Conservation (phyloP, 2,888 invertebrate genomes). For the Acanthosepion esculentum region DNA sequence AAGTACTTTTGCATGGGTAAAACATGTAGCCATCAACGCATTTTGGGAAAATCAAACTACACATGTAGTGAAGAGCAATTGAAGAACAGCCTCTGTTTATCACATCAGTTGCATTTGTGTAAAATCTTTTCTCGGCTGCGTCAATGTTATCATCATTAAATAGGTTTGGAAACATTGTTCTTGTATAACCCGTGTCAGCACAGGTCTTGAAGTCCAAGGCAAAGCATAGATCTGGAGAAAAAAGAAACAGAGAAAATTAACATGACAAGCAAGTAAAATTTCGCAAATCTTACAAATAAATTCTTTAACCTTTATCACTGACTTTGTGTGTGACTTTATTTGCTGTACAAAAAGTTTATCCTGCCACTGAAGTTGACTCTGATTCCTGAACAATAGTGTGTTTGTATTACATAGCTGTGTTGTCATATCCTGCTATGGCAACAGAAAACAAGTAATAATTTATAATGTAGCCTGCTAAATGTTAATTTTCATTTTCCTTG, state of each 20-base stretch:
- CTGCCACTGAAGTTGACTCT: no score
- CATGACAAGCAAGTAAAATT: no score
- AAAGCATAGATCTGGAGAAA: conserved; percentile 46
- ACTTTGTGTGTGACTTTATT: no score
- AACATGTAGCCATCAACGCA: conserved; percentile 50
- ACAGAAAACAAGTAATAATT: no score
- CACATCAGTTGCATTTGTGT: conserved; percentile 43
- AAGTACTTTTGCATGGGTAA: conserved; percentile 54
- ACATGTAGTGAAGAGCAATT: conserved; percentile 54
- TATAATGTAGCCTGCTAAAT: no score
- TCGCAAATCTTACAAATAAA: no score
- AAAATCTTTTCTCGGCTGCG: conserved; percentile 53
- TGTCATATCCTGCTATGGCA: no score
- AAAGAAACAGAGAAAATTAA: not conserved
- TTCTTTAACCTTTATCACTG: no score
- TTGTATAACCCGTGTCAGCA: conserved; percentile 53
- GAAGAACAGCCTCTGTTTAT: conserved; percentile 54
- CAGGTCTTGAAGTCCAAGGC: conserved; percentile 50
- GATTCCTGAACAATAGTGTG: no score
- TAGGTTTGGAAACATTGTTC: conserved; percentile 56
- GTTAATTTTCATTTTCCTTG: no score
- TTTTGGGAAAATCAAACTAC: conserved; percentile 56
- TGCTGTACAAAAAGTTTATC: no score
- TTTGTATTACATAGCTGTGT: no score
- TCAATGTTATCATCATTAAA: conserved; percentile 50